Base-by-base conservation (phyloP, 2,797 vertebrate species). In the Pseudochromis fuscus region DNA sequence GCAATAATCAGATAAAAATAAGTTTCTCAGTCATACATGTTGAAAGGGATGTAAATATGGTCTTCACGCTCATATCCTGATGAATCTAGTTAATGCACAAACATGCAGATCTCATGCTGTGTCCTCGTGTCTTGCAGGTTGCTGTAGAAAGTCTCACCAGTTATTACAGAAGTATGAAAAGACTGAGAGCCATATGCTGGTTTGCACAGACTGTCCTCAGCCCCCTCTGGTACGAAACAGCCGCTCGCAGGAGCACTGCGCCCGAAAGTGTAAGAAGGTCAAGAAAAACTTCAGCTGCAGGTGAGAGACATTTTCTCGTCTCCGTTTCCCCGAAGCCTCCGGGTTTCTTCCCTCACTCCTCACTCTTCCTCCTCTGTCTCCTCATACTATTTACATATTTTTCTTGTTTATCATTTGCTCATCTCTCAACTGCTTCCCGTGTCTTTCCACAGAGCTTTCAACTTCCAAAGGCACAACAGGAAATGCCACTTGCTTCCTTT, bases 401-500 rank as follows among this genome's bases (percentile, higher is more conserved):
- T 35, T 40, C 9, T 16, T 76, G 70, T 84, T 88, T 78, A 87
- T 85, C 84, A 38, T 46, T 33, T 16, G 37, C 15, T 77, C 64
- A 90, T 91, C 85, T 83, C 83, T 76, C 68, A 56, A 83, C 52
- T 52, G 33, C 78, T 91, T 89, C 87, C 84, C 21, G 50, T 74
- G 64, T 75, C 42, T 90, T 55, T 84, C 79, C 66, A 51, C 95
- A 99, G 97, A 93, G 96, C 96, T 74, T 98, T 99, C 94, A 95
- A 95, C 94, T 98, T 96, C 93, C 96, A 97, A 70, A 96, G 94
- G 94, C 93, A 94, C 90, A 95, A 91, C 92, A 96, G 96, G 94
- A 95, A 95, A 89, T 99, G 97, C 90, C 94, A 96, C 87, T 96
- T 97, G 95, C 95, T 98, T 79, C 96, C 96, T 80, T 98, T 97